Evolutionary conservation across 2,113 vertebrate species (phyloP), one percentile per base, ranked within the genome.

Genomic region (Corythornis madagascariensis): DNA sequence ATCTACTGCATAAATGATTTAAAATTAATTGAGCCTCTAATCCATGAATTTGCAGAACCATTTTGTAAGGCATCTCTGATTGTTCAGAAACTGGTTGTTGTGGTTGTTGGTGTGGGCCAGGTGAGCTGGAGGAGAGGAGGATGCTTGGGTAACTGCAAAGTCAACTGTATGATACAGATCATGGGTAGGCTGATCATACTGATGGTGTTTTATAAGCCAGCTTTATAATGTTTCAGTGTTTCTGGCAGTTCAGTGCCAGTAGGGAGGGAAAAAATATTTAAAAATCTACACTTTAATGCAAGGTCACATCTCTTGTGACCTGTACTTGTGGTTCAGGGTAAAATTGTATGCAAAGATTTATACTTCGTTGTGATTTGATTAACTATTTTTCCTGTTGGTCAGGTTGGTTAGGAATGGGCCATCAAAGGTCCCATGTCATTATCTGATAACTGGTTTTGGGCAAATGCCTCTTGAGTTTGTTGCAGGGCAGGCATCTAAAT

Each of bases 391-490:
- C 48, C 11, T 45, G 42, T 85, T 47, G 45, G 12, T 53, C 20
- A 48, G 29, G 17, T 71, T 35, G 56, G 18, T 6, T 15, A 20
- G 35, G 33, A 63, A 12, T 33, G 60, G 24, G 35, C 31, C 16
- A 13, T 33, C 16, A 25, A 11, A 43, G 48, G 31, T 22, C 28
- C 64, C 7, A 2, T n/a, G n/a, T 11, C 22, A 25, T 43, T 33
- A 57, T 11, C 73, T 80, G n/a, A 18, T 63, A 59, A 33, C 38
- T 1, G 3, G 10, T 15, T 63, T 28, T 71, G 71, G 28, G 13
- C 47, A 56, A 73, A 61, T 0, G 0, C n/a, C 0, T 0, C 25
- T 18, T 33, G 45, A 61, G 16, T 31, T 25, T 86, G 21, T 45
- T 85, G 47, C 61, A 40, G n/a, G n/a, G 25, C 40, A 42, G 56